Percentiles rank a stretch among this genome's conserved stretches.
phyloP scores from a whole-genome alignment of 2,113 vertebrate genomes.

The Apistogramma diplotaenia region DNA sequence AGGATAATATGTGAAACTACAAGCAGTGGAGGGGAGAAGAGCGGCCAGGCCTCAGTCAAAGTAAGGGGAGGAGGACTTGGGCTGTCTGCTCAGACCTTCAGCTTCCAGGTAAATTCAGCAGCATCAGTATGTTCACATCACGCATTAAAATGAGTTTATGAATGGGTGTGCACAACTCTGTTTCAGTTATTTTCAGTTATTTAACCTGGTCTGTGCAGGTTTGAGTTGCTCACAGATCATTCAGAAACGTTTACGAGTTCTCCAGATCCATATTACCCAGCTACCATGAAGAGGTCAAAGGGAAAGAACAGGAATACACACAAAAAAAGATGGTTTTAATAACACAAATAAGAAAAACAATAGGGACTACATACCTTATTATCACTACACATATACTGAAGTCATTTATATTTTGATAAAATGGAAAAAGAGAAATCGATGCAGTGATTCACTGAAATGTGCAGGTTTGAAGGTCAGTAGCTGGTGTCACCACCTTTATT shows the following conservation, averaged over 20 bases:
- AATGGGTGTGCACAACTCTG: background rate
- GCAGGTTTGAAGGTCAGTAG: too few relatives aligned
- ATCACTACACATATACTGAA: too few relatives aligned
- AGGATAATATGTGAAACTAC: conserved; percentile 90
- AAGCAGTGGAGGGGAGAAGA: conserved; percentile 76
- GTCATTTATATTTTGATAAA: too few relatives aligned
- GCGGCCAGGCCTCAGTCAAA: conserved; percentile 82
- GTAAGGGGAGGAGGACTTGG: conserved; percentile 86
- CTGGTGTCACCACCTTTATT: too few relatives aligned
- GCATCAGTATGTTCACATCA: background rate
- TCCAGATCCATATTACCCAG: background rate
- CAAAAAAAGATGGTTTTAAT: background rate
- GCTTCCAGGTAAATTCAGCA: conserved; percentile 84
- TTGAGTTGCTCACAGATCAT: background rate
- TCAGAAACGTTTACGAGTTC: background rate
- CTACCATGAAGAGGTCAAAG: background rate
- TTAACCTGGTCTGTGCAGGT: background rate
- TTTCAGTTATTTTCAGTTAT: background rate
- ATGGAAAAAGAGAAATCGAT: too few relatives aligned
- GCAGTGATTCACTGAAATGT: too few relatives aligned
- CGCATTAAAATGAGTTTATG: background rate
- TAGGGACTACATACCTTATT: too few relatives aligned
- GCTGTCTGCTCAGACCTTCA: conserved; percentile 82
- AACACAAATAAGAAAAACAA: too few relatives aligned
- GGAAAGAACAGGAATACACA: background rate